phyloP scores from a whole-genome alignment of 1,140 invertebrate species.

The Diorhabda carinulata region DNA sequence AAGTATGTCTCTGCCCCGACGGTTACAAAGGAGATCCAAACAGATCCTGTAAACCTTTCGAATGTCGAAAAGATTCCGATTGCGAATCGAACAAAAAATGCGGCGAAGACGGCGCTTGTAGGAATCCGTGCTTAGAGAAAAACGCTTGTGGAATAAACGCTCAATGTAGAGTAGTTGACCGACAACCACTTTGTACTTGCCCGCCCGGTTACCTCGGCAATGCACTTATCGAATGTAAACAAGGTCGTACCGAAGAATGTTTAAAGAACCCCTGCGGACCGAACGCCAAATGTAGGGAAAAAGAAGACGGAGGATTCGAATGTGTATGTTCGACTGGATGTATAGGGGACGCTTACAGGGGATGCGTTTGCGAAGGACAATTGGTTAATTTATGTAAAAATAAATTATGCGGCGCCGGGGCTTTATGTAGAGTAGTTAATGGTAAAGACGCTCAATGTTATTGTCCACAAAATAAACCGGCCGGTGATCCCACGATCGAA shows the following conservation, averaged over 20 bases:
- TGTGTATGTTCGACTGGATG: slow-evolving; percentile 77
- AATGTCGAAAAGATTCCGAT: slow-evolving; percentile 72
- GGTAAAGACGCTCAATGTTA: slow-evolving; percentile 71
- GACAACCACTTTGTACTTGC: slow-evolving; percentile 76
- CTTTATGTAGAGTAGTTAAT: slow-evolving; percentile 68
- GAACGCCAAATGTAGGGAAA: slow-evolving; percentile 77
- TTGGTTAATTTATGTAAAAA: slow-evolving; percentile 64
- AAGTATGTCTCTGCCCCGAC: slow-evolving; percentile 81
- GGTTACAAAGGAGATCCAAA: slow-evolving; percentile 76
- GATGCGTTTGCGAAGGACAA: slow-evolving; percentile 68
- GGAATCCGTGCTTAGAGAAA: slow-evolving; percentile 75
- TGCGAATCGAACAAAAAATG: slow-evolving; percentile 77
- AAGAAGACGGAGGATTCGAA: slow-evolving; percentile 61
- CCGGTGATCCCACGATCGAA: slow-evolving; percentile 78
- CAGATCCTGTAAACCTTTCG: slow-evolving; percentile 67
- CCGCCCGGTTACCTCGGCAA: slow-evolving; percentile 82
- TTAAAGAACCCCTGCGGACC: slow-evolving; percentile 75
- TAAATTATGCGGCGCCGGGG: slow-evolving; percentile 75
- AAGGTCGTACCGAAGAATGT: slow-evolving; percentile 63
- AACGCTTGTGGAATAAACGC: slow-evolving; percentile 79
- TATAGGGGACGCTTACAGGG: slow-evolving; percentile 73
- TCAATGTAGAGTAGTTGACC: slow-evolving; percentile 74
- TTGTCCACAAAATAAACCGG: slow-evolving; percentile 74
- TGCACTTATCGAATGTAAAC: slow-evolving; percentile 71
- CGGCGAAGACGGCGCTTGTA: slow-evolving; percentile 66